Evolutionary conservation across 2,888 invertebrate species (phyloP).

Genomic region (Aricia artaxerxes): DNA sequence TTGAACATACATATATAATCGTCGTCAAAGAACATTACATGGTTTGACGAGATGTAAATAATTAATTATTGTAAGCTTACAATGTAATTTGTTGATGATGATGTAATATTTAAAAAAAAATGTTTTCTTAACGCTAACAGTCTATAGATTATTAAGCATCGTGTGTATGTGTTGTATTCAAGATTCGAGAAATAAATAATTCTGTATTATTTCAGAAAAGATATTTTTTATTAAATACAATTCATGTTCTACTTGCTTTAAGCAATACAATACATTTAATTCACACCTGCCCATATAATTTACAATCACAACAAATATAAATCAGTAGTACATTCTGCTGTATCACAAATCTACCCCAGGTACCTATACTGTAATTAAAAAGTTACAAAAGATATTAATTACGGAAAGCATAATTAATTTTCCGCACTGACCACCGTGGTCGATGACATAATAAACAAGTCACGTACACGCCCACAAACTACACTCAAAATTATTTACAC

Average conservation of each 20-base stretch:
- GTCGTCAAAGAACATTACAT: too few relatives aligned
- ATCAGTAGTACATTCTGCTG: not conserved
- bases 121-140: too few relatives aligned
- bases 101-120: too few relatives aligned
- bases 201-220: too few relatives aligned
- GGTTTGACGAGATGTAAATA: too few relatives aligned
- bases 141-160: not conserved
- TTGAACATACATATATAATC: too few relatives aligned
- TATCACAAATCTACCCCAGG: not conserved
- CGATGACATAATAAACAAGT: not conserved
- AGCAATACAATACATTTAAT: too few relatives aligned
- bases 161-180: not conserved
- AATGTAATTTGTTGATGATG: too few relatives aligned
- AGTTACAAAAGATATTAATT: constrained; percentile 2
- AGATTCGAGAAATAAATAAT: not conserved
- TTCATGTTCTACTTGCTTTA: too few relatives aligned
- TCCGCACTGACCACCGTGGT: not conserved
- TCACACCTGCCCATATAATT: not conserved
- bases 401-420: constrained; percentile 4
- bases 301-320: not conserved
- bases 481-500: not conserved
- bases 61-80: too few relatives aligned
- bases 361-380: not conserved
- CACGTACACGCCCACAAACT: not conserved
- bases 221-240: too few relatives aligned